Evolutionary conservation across 2,113 vertebrate species (phyloP).

Genomic region (Cromileptes altivelis): DNA sequence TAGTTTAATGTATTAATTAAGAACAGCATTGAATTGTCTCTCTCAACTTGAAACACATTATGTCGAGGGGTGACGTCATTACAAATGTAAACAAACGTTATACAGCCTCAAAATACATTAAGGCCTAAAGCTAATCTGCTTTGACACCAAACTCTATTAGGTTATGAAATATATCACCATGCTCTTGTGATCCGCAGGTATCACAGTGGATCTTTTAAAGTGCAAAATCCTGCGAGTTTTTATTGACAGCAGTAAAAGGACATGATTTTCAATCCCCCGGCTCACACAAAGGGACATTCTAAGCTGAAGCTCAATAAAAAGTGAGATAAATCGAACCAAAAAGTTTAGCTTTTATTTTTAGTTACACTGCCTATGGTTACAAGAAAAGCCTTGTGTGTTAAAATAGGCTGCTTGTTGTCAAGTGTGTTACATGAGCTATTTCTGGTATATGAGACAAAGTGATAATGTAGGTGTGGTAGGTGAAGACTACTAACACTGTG

Average conservation of each 20-base stretch:
- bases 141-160: neutral
- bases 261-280: neutral
- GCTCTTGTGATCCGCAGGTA: neutral
- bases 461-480: neutral
- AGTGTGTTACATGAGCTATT: neutral
- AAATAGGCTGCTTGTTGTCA: neutral
- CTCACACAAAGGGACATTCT: neutral
- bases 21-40: neutral
- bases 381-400: neutral
- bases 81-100: neutral
- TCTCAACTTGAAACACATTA: neutral
- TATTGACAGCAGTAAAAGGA: neutral
- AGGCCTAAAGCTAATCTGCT: neutral
- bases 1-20: slow-evolving; percentile 10
- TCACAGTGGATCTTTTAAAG: neutral
- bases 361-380: neutral
- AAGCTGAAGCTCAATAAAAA: neutral
- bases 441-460: neutral
- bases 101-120: neutral
- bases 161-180: neutral
- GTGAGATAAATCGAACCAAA: neutral
- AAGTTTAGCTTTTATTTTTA: neutral
- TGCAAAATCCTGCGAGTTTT: neutral
- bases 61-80: neutral
- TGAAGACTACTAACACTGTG: no score